Evolutionary conservation across 2,113 vertebrate genomes (phyloP), one percentile per base, ranked within the genome.

Genomic region (Miniopterus natalensis): DNA sequence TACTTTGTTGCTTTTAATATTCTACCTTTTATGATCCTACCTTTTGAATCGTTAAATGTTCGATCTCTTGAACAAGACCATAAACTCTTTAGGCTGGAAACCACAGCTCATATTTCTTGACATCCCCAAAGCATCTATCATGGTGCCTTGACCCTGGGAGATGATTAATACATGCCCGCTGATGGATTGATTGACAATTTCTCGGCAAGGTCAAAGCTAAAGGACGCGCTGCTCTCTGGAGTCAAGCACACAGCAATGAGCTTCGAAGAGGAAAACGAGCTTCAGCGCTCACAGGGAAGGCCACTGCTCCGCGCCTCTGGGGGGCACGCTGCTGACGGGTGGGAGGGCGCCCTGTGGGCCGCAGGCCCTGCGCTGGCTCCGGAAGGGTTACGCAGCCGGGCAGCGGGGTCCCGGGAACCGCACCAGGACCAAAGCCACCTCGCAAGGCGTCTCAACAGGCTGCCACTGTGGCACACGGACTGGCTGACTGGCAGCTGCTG

Each of bases 111-210:
- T 63, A 95, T 91, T 92, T 91, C 75, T 88, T 88, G 83, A 94
- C 83, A 86, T 92, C 45, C 57, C 49, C 0, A 25, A 66, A 96
- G 47, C 63, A 92, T 96, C 81, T 53, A 89, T 93, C 85, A 71
- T 0, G 3, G 78, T 95, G 23, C 68, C 57, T 68, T 55, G 71
- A 49, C 70, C 5, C n/a, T 84, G 80, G 29, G 55, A 95, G 77
- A 88, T 81, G 90, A 97, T 95, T 94, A 81, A 94, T 88, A 84
- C 47, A 25, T 63, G 77, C 90, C 92, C 93, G 47, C 84, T 92
- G 94, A 59, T 87, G 51, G 88, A 75, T 12, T 78, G 86, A 97
- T 84, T 49, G 94, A 97, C 14, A 7, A 45, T 88, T 92, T 94
- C 77, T 87, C 84, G 71, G 53, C 90, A 93, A 95, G 75, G 94